Percentiles rank a stretch among this genome's conserved stretches.
phyloP scores from a whole-genome alignment of 2,888 invertebrate genomes.

The Caenorhabditis uteleia region DNA sequence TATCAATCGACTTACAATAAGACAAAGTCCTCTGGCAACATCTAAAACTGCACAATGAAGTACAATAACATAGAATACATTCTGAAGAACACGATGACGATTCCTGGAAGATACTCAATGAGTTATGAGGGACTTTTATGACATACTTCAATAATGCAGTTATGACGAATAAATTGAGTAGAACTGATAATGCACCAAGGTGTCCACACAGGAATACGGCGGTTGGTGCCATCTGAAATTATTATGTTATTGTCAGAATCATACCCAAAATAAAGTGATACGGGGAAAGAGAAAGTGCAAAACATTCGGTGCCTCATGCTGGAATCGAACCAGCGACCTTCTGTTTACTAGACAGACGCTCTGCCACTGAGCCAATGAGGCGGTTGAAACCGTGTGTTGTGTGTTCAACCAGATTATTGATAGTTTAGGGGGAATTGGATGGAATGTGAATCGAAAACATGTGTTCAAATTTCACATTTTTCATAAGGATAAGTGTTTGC shows the following conservation, averaged over 20 bases:
- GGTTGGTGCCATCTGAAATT: slow-evolving; percentile 59
- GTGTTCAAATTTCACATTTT: too few relatives aligned
- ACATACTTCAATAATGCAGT: slow-evolving; percentile 49
- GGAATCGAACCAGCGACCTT: slow-evolving; percentile 69
- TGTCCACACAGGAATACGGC: slow-evolving; percentile 60
- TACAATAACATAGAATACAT: slow-evolving; percentile 68
- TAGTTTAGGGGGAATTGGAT: too few relatives aligned
- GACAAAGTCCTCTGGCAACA: slow-evolving; percentile 61
- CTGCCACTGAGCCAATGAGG: slow-evolving; percentile 68
- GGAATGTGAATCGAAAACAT: too few relatives aligned
- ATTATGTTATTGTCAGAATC: neutral
- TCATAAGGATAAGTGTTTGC: too few relatives aligned
- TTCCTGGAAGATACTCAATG: slow-evolving; percentile 16
- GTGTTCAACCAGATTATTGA: too few relatives aligned
- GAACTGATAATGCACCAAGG: slow-evolving; percentile 63
- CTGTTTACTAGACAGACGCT: slow-evolving; percentile 69
- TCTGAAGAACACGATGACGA: slow-evolving; percentile 59
- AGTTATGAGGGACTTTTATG: neutral
- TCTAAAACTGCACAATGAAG: slow-evolving; percentile 68
- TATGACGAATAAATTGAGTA: slow-evolving; percentile 67
- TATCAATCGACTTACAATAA: slow-evolving; percentile 43
- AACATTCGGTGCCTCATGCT: slow-evolving; percentile 61
- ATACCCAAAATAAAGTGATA: neutral
- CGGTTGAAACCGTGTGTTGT: too few relatives aligned
- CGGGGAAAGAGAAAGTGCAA: too few relatives aligned